Evolutionary conservation across 2,888 invertebrate genomes (phyloP), one percentile per base, ranked within the genome.

Genomic region (Dynastes grantii): DNA sequence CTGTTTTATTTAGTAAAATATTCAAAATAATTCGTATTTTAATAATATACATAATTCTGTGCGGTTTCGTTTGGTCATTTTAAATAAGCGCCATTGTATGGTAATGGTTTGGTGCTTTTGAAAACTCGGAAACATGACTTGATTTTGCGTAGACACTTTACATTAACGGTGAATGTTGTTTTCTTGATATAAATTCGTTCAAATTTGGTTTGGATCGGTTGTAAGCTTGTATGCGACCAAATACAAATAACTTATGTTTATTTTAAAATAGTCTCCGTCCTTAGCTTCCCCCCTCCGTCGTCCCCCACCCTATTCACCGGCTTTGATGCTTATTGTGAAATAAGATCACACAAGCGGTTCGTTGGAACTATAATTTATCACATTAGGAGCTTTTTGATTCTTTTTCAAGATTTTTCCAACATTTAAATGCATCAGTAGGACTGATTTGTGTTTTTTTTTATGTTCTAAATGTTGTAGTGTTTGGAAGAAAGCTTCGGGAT

Each of bases 21-120:
- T 85, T 85, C 83, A 84, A 84, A 85, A 85, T 85, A 84, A 85
- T 85, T 85, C 85, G 84, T 85, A 85, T 85, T 84, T 84, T 85
- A 85, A 85, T 85, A 85, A 85, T 85, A 84, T 84, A 84, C 84
- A 84, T 84, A 83, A 85, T 86, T 86, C 85, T 84, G 85, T 84
- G 85, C 84, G 86, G 85, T 84, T 61, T 85, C 84, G 84, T 63
- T 45, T 83, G 83, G 83, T 84, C 84, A 82, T 85, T 84, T 85
- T 81, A 83, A 83, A 83, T 84, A 82, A 81, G 83, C 83, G 64
- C 85, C 84, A 85, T 85, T 85, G 85, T 84, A 84, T 84, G 84
- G 81, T 82, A 84, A 84, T 84, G 81, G 27, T 79, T 78, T 79
- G 80, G 82, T 81, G 81, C 84, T 84, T 83, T 83, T 82, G 82